Base-by-base conservation (phyloP, 2,797 vertebrate genomes). In the Anomalospiza imberbis region DNA sequence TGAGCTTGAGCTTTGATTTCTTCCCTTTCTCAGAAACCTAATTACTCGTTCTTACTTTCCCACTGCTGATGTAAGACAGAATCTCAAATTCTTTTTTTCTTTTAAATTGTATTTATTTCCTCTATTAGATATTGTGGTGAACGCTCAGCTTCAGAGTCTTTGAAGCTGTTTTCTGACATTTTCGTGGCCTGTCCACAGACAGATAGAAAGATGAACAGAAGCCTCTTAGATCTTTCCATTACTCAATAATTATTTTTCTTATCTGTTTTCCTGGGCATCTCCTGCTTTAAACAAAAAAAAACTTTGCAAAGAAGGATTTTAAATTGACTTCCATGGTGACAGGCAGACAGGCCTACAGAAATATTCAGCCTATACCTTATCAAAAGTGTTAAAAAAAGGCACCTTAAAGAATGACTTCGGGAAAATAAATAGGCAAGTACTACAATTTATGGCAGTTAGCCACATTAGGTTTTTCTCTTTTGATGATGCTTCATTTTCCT, bases 141-240 rank as follows among this genome's bases (percentile, higher is more conserved):
- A 81, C 91, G 92, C 94, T 89, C 61, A 87, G 81, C 26, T 80
- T 38, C 50, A 57, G 32, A 42, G 32, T 44, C 70, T 88, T 89
- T 89, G 81, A 97, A 92, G 81, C n/a, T 87, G 57, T 57, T 95
- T 91, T 76, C 84, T 95, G 92, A 94, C 85, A 91, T 95, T 93
- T 95, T 74, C 0, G 0, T 17, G 29, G 16, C 54, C 34, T 77
- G 47, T 47, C 32, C 45, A 60, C 2, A 85, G 63, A 62, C 16
- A 88, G 81, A 93, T 79, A 22, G 68, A 93, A 75, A 91, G 91
- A 94, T 91, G 86, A 71, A 61, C 84, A 91, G 88, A 7, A 75
- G 88, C n/a, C 13, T 87, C 77, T 87, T 74, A 74, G 67, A 94
- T 94, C 67, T 94, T 91, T 73, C 61, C 81, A 65, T 80, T 80